A percentile compares a stretch with the other conserved stretches of the same genome.
Evolutionary conservation across 1,140 invertebrate species (phyloP).

Genomic region (Scaptodrosophila lebanonensis): DNA sequence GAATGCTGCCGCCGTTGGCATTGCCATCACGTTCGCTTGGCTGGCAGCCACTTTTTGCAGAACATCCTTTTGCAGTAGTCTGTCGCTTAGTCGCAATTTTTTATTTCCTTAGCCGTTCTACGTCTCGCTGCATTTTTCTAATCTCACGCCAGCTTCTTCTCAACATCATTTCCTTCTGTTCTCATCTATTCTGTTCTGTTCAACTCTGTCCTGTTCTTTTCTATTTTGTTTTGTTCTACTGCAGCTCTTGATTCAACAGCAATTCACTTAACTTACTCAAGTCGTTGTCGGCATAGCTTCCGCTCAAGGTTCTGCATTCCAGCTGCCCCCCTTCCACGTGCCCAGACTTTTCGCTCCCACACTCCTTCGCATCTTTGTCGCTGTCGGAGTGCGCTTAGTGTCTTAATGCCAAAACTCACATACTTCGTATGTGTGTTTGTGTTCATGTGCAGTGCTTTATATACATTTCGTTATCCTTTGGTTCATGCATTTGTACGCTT

Average conservation of each 20-base stretch:
- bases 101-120: too few species aligned
- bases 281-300: slow-evolving; percentile 72
- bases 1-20: too few species aligned
- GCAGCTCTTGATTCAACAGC: slow-evolving; percentile 37
- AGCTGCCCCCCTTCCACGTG: background rate
- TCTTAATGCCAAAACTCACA: slow-evolving; percentile 66
- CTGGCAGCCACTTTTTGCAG: too few species aligned
- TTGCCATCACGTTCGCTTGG: too few species aligned
- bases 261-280: slow-evolving; percentile 73
- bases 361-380: slow-evolving; percentile 11
- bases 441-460: slow-evolving; percentile 32
- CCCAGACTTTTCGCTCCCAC: too few species aligned
- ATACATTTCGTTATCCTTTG: slow-evolving; percentile 41
- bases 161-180: too few species aligned
- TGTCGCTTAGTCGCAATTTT: too few species aligned
- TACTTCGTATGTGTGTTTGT: slow-evolving; percentile 28
- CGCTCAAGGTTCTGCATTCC: slow-evolving; percentile 28
- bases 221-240: slow-evolving; percentile 35
- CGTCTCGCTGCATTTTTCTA: too few species aligned
- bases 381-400: slow-evolving; percentile 43
- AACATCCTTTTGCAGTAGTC: too few species aligned
- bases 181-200: slow-evolving; percentile 6
- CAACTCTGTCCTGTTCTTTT: slow-evolving; percentile 18
- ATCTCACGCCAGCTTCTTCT: too few species aligned
- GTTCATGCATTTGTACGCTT: slow-evolving; percentile 45